Evolutionary conservation across 2,797 vertebrate genomes (phyloP).

Genomic region (Euthynnus affinis): DNA sequence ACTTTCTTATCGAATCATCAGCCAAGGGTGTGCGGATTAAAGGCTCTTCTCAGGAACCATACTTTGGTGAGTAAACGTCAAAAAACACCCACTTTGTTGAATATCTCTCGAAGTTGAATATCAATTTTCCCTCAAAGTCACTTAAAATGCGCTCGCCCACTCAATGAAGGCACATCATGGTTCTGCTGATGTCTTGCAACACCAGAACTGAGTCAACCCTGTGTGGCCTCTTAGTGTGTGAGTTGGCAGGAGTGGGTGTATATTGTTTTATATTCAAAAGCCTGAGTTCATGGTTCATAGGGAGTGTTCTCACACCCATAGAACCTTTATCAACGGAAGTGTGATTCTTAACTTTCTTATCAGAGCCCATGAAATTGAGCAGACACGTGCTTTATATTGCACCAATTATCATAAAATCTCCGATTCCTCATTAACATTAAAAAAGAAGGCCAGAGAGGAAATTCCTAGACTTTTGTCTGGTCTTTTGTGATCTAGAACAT

Average conservation of each 20-base stretch:
- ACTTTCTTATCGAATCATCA: constrained; percentile 94
- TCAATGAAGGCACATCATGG: constrained; percentile 4
- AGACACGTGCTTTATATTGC: rapidly evolving
- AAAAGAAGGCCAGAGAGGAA: not conserved
- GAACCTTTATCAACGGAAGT: not conserved
- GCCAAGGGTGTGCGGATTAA: constrained; percentile 92
- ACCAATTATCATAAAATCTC: not conserved
- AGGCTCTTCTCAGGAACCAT: constrained; percentile 91
- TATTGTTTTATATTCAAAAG: constrained; percentile 1
- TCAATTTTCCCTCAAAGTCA: not conserved
- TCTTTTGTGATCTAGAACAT: not conserved
- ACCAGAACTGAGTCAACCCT: constrained; percentile 52
- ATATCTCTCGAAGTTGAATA: too few relatives aligned
- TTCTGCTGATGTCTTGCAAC: constrained; percentile 1
- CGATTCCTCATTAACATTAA: not conserved
- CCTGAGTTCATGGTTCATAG: constrained; percentile 25
- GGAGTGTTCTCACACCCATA: constrained; percentile 40
- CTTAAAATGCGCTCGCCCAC: not conserved
- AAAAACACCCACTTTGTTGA: not conserved
- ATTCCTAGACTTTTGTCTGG: not conserved
- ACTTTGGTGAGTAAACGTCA: constrained; percentile 88
- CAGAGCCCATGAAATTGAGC: not conserved
- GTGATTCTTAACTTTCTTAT: constrained; percentile 4
- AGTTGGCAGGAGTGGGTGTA: not conserved
- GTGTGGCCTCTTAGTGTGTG: constrained; percentile 39